These are phyloP conservation scores for Amphipyra tragopoginis DNA, from an alignment of 2,888 invertebrate species.

Conservation along the genomic window DNA sequence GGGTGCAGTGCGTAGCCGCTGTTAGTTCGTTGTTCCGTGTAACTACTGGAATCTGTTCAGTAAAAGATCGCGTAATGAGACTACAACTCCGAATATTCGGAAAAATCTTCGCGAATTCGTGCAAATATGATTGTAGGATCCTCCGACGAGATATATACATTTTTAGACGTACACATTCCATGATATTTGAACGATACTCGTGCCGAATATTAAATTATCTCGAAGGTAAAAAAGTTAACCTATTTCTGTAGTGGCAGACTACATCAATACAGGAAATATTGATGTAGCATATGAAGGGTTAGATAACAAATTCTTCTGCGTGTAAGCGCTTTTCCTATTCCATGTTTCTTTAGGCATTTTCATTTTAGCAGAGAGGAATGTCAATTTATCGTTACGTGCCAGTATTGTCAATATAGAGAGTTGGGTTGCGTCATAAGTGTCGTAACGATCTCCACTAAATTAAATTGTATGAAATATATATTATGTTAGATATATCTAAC, in stretches of 20 bases:
- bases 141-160: no score
- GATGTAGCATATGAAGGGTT: conserved; percentile 24
- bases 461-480: not conserved
- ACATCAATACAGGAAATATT: conserved; percentile 26
- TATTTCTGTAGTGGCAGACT: conserved; percentile 7
- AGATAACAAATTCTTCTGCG: conserved; percentile 20
- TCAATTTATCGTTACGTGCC: conserved; percentile 41
- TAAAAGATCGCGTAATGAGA: no score
- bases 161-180: not conserved
- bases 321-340: conserved; percentile 17
- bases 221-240: conserved; percentile 9
- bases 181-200: conserved; percentile 3
- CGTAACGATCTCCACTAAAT: not conserved
- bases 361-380: conserved; percentile 27
- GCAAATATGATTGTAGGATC: no score
- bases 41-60: no score
- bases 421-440: conserved; percentile 5
- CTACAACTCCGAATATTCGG: no score
- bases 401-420: conserved; percentile 15
- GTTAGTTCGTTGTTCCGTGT: no score
- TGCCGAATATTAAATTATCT: conserved; percentile 15
- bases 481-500: not conserved
- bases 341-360: conserved; percentile 37
- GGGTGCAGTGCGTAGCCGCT: no score
- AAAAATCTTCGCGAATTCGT: no score